A percentile compares a stretch with the other conserved stretches of the same genome.
These are phyloP conservation scores for Platycheirus rosarum DNA, from an alignment of 2,888 invertebrate species.

Conservation along the genomic window DNA sequence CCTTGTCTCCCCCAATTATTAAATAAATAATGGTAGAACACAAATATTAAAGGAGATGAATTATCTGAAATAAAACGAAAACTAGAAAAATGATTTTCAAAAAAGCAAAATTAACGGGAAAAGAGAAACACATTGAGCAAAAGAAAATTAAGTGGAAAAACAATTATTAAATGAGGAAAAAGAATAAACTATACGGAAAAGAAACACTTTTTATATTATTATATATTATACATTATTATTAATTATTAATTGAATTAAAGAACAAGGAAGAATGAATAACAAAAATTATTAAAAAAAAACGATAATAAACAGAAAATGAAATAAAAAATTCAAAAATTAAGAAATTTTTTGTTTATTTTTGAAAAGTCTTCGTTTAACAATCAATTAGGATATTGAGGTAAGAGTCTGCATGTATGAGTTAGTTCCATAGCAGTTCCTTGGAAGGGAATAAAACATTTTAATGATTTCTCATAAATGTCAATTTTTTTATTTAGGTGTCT, in stretches of 20 bases:
- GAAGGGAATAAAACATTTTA: no score
- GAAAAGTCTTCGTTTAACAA: no score
- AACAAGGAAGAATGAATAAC: slow-evolving; percentile 70
- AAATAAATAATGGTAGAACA: slow-evolving; percentile 19
- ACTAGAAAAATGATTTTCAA: slow-evolving; percentile 34
- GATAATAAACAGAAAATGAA: slow-evolving; percentile 74
- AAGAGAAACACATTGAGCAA: slow-evolving; percentile 32
- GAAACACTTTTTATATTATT: slow-evolving; percentile 75
- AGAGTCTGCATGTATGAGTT: no score
- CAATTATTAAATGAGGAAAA: slow-evolving; percentile 54
- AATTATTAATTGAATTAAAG: slow-evolving; percentile 62
- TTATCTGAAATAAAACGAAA: slow-evolving; percentile 31
- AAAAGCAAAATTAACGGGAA: slow-evolving; percentile 44
- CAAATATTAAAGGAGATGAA: slow-evolving; percentile 5
- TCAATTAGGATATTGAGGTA: no score
- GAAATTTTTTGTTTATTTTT: neutral
- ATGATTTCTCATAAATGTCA: no score
- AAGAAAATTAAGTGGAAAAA: slow-evolving; percentile 53
- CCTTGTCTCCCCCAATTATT: slow-evolving; percentile 35
- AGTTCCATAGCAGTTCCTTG: no score
- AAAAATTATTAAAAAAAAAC: slow-evolving; percentile 62
- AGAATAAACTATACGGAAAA: slow-evolving; percentile 67
- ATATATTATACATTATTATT: slow-evolving; percentile 72
- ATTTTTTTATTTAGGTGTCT: no score
- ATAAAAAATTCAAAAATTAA: slow-evolving; percentile 70